Conservation (phyloP, 2,797 vertebrate species). For the Lateolabrax maculatus region DNA sequence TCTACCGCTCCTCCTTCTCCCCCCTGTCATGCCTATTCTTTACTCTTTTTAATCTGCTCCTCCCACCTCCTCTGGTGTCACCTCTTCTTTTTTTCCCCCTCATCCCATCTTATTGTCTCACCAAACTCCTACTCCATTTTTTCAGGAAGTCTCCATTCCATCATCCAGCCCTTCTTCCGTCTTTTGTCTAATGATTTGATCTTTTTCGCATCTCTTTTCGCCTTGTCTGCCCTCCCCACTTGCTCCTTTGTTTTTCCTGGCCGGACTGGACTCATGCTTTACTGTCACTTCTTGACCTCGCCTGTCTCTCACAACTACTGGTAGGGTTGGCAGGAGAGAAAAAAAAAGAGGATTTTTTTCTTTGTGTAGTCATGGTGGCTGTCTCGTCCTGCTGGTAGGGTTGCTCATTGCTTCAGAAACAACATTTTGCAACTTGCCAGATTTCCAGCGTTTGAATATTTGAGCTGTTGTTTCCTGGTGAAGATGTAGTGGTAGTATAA, state of each 20-base stretch:
- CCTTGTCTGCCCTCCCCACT: background rate
- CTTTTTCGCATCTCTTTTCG: slow-evolving; percentile 20
- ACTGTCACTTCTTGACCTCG: slow-evolving; percentile 51
- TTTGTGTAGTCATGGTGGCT: background rate
- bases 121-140: slow-evolving; percentile 25
- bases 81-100: slow-evolving; percentile 7
- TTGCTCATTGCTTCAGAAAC: background rate
- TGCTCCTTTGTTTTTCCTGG: background rate
- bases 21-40: slow-evolving; percentile 40
- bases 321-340: slow-evolving; percentile 6
- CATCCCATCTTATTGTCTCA: background rate
- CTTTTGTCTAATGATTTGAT: slow-evolving; percentile 33
- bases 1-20: slow-evolving; percentile 25
- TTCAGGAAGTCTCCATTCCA: background rate
- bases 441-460: background rate
- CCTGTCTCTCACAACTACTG: slow-evolving; percentile 28
- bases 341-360: background rate
- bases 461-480: background rate
- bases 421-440: background rate
- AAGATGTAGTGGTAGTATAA: background rate
- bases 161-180: slow-evolving; percentile 4
- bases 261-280: slow-evolving; percentile 36
- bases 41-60: slow-evolving; percentile 41
- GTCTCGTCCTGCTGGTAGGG: background rate
- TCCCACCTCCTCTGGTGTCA: slow-evolving; percentile 44